Percentiles rank a stretch among this genome's conserved stretches.
These are phyloP conservation scores for Petrophora chlorosata DNA, from an alignment of 2,888 invertebrate species.

Conservation along the genomic window DNA sequence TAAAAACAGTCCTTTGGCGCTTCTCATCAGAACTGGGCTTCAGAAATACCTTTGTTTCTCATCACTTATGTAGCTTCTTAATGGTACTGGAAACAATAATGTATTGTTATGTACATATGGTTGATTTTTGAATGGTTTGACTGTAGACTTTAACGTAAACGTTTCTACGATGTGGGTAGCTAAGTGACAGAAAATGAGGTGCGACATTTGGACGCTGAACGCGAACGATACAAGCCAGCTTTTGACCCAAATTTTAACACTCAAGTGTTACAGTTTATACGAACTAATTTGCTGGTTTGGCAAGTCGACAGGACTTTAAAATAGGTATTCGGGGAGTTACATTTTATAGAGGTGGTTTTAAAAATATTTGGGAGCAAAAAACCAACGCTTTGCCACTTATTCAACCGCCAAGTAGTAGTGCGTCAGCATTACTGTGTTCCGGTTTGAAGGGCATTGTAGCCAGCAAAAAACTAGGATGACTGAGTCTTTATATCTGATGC, in stretches of 20 bases:
- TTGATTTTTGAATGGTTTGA: slow-evolving; percentile 32
- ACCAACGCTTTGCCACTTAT: too few relatives aligned
- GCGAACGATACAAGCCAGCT: slow-evolving; percentile 59
- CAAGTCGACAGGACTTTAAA: slow-evolving; percentile 11
- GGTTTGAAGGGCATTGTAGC: too few relatives aligned
- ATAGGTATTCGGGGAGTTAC: background rate
- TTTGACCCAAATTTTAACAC: slow-evolving; percentile 69
- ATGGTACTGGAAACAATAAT: slow-evolving; percentile 21
- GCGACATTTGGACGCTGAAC: slow-evolving; percentile 61
- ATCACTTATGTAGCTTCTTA: slow-evolving; percentile 14
- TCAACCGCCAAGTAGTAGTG: too few relatives aligned
- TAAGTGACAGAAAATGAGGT: slow-evolving; percentile 73
- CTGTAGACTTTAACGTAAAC: slow-evolving; percentile 43
- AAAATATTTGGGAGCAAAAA: too few relatives aligned
- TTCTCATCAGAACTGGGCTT: slow-evolving; percentile 63
- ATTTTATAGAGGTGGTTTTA: too few relatives aligned
- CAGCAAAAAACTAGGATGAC: too few relatives aligned
- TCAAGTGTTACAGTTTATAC: slow-evolving; percentile 47
- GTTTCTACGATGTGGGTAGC: slow-evolving; percentile 34
- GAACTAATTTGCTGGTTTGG: slow-evolving; percentile 19
- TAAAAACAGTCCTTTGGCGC: slow-evolving; percentile 61
- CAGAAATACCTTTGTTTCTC: slow-evolving; percentile 46
- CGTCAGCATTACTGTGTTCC: too few relatives aligned
- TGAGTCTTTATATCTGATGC: too few relatives aligned
- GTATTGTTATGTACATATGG: slow-evolving; percentile 34